Conservation (phyloP, 2,888 invertebrate genomes). For the Griposia aprilina region DNA sequence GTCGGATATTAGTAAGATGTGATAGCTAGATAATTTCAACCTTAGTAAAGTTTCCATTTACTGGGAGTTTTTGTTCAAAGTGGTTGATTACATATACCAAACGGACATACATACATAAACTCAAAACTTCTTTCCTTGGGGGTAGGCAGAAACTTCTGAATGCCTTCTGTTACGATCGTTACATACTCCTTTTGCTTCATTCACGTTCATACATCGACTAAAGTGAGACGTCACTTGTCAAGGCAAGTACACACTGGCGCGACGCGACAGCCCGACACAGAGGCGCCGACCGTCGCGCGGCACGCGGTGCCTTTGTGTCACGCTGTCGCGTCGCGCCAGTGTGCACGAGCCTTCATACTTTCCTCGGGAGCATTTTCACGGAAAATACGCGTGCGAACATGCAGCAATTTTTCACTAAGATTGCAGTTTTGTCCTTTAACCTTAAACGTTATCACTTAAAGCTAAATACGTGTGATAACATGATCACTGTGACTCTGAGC, state of each 20-base stretch:
- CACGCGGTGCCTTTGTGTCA: too few species aligned
- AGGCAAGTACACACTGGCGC: too few species aligned
- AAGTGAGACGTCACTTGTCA: background rate
- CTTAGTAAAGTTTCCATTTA: too few species aligned
- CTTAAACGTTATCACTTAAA: background rate
- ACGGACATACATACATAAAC: too few species aligned
- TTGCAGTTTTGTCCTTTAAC: conserved; percentile 21
- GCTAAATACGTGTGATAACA: background rate
- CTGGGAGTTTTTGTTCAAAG: too few species aligned
- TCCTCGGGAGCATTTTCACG: background rate
- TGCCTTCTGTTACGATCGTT: background rate
- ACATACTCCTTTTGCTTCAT: background rate
- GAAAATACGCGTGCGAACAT: background rate
- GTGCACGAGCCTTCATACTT: too few species aligned
- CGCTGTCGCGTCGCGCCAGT: too few species aligned
- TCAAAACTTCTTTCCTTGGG: background rate
- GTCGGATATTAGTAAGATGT: too few species aligned
- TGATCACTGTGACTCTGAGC: background rate
- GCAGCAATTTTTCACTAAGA: conserved; percentile 24
- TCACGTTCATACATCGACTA: background rate
- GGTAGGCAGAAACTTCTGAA: background rate
- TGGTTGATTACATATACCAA: too few species aligned
- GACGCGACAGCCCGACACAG: too few species aligned
- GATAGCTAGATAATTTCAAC: too few species aligned
- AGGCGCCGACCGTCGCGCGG: too few species aligned